Base-by-base conservation (phyloP, 2,797 vertebrate species). In the Dallia pectoralis region DNA sequence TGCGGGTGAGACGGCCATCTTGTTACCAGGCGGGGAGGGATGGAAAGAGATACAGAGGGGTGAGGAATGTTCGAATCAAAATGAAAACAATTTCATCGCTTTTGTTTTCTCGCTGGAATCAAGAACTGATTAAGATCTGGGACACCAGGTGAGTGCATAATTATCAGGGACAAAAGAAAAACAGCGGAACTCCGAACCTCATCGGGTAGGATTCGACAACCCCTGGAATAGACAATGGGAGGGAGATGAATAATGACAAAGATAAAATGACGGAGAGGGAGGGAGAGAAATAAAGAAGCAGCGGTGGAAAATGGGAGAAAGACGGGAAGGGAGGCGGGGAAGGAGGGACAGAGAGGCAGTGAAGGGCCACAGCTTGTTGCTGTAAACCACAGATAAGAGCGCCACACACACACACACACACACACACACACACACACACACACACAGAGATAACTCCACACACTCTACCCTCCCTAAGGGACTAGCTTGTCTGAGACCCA, bases 371-470 rank as follows among this genome's bases (percentile, higher is more conserved):
- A 80, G 77, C 75, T 79, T 84, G 76, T 84, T 83, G 80, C 82
- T 91, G 88, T 88, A 86, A 87, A 86, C 82, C 81, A 77, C 79
- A 86, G 86, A 90, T 87, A 89, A 88, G 77, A 82, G 51, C 49
- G 67, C 22, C 3, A 75, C 75, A 73, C 71, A 82, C 74, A 18
- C 11, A 33, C 84, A 81, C 15, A 19, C 27, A 36, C 51, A 27
- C 27, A 62, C 56, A 29, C 27, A 33, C 32, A 33, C 49, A 36
- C 69, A 47, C 69, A 62, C 69, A 62, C 27, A 33, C 44, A 65
- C 62, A 25, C 71, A 72, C 25, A 9, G n/a, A 59, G 14, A 44
- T 64, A 73, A 22, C 16, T 16, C 27, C 19, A 66, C 49, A 53
- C 40, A 15, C 40, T 27, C 64, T 67, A 32, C 53, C 51, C 64